A percentile compares a stretch with the other conserved stretches of the same genome.
Evolutionary conservation across 2,113 vertebrate species (phyloP).

Genomic region (human (Homo sapiens)): GRCh38 chr7:135868001-135868500

Average conservation of each 20-base stretch:
- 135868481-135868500: not conserved
- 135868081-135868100: too few relatives aligned
- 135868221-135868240: too few relatives aligned
- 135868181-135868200: not conserved
- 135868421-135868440: not conserved
- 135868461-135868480: not conserved
- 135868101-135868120: not conserved
- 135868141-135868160: not conserved
- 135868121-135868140: not conserved
- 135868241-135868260: too few relatives aligned
- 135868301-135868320: too few relatives aligned
- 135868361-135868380: not conserved
- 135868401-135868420: not conserved
- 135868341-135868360: not conserved
- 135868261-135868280: too few relatives aligned
- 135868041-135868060: too few relatives aligned
- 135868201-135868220: not conserved
- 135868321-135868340: too few relatives aligned
- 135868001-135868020: too few relatives aligned
- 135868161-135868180: not conserved
- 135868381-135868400: not conserved
- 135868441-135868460: rapidly evolving
- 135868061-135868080: too few relatives aligned
- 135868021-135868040: too few relatives aligned
- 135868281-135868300: too few relatives aligned